A percentile compares a stretch with the other conserved stretches of the same genome.
Conservation (phyloP, 2,113 vertebrate species). For the Montifringilla adamsi region DNA sequence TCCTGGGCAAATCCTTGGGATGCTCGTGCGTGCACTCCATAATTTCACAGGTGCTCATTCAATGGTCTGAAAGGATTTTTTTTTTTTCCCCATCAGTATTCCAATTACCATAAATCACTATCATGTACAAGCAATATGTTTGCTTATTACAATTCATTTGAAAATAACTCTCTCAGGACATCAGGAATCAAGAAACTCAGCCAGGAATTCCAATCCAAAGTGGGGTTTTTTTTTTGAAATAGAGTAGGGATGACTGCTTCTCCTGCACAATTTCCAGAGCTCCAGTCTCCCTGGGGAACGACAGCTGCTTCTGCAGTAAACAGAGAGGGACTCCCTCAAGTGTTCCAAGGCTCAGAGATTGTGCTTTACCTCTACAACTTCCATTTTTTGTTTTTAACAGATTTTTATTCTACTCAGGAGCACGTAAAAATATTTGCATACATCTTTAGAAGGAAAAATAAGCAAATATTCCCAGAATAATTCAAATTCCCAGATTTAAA, state of each 20-base stretch:
- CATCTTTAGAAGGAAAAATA: neutral
- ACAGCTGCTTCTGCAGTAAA: neutral
- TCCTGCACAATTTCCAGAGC: neutral
- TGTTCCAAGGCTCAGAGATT: neutral
- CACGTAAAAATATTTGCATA: neutral
- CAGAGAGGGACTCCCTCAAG: neutral
- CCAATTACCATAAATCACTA: slow-evolving; percentile 50
- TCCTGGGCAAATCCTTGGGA: neutral
- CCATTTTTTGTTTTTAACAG: neutral
- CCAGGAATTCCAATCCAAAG: neutral
- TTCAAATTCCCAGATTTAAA: neutral
- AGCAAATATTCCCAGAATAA: neutral
- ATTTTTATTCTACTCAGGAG: neutral
- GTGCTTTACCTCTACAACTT: neutral
- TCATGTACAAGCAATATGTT: neutral
- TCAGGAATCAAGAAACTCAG: neutral
- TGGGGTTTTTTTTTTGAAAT: rapidly evolving
- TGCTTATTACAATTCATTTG: slow-evolving; percentile 5
- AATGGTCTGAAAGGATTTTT: neutral
- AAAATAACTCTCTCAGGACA: slow-evolving; percentile 25
- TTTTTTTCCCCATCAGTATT: neutral
- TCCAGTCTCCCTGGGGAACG: neutral
- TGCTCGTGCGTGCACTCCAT: neutral
- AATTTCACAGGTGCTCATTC: slow-evolving; percentile 36
- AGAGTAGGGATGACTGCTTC: neutral